phyloP scores from a whole-genome alignment of 2,797 vertebrate species.

The Tenualosa thibaudeaui region DNA sequence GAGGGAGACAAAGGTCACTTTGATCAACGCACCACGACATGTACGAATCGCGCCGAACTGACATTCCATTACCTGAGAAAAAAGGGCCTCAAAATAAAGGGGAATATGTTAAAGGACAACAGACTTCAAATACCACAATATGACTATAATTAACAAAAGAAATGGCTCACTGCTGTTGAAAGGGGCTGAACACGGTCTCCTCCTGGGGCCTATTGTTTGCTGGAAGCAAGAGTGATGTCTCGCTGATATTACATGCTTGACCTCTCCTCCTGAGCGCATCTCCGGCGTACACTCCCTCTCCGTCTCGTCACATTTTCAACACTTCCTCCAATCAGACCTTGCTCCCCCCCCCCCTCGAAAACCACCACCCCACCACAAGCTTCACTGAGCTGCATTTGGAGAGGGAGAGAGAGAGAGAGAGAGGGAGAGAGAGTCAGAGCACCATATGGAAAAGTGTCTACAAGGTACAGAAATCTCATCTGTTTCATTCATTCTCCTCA shows the following conservation, averaged over 20 bases:
- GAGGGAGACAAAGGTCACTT: conserved; percentile 87
- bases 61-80: conserved; percentile 88
- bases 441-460: background rate
- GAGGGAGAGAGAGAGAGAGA: background rate
- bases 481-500: background rate
- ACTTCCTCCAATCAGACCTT: conserved; percentile 61
- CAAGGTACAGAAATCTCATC: background rate
- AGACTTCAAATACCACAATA: conserved; percentile 77
- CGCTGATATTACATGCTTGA: conserved; percentile 75
- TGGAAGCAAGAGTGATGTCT: conserved; percentile 62
- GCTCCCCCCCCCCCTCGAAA: conserved; percentile 10
- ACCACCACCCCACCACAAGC: background rate
- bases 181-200: conserved; percentile 62
- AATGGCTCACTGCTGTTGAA: conserved; percentile 68
- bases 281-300: conserved; percentile 34
- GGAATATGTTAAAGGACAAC: conserved; percentile 84
- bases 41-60: conserved; percentile 80
- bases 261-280: conserved; percentile 61
- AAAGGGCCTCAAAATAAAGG: conserved; percentile 80
- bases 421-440: background rate
- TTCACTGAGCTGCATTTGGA: background rate
- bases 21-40: conserved; percentile 84
- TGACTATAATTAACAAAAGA: conserved; percentile 86
- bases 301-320: conserved; percentile 46
- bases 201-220: conserved; percentile 69